Evolutionary conservation across 2,888 invertebrate species (phyloP).

Genomic region (Mechanitis mazaeus): DNA sequence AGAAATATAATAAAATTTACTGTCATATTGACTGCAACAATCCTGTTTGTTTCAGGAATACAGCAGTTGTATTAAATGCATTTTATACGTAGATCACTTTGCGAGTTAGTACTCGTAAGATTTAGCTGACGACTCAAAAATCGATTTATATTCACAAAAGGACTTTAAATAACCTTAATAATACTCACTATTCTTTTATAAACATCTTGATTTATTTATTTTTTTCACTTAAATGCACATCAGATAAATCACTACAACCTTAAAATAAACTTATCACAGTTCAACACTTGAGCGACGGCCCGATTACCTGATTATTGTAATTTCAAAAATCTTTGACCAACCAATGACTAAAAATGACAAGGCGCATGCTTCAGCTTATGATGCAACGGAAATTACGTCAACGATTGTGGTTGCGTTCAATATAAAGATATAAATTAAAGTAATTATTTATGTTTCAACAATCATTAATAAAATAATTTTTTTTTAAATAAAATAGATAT

Average conservation of each 20-base stretch:
- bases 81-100: slow-evolving; percentile 9
- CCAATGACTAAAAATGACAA: slow-evolving; percentile 71
- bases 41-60: not conserved
- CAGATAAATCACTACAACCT: slow-evolving; percentile 73
- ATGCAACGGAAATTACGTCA: slow-evolving; percentile 81
- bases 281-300: slow-evolving; percentile 69
- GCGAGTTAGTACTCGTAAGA: slow-evolving; percentile 16
- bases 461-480: too few species aligned
- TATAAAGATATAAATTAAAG: slow-evolving; percentile 9
- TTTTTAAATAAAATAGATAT: too few species aligned
- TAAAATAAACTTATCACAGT: slow-evolving; percentile 69
- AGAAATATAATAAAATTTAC: slow-evolving; percentile 53
- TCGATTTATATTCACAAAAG: slow-evolving; percentile 64
- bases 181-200: slow-evolving; percentile 84
- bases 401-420: slow-evolving; percentile 38
- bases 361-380: slow-evolving; percentile 77
- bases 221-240: slow-evolving; percentile 70
- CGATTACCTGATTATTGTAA: slow-evolving; percentile 65
- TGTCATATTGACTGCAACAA: slow-evolving; percentile 55
- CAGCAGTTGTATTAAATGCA: slow-evolving; percentile 15
- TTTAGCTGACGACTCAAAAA: slow-evolving; percentile 48
- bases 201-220: slow-evolving; percentile 76
- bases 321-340: slow-evolving; percentile 68
- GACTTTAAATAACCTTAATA: slow-evolving; percentile 55
- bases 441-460: too few species aligned